Percentiles rank a stretch among this genome's conserved stretches.
Evolutionary conservation across 2,888 invertebrate species (phyloP).

Genomic region (Zootermopsis nevadensis): DNA sequence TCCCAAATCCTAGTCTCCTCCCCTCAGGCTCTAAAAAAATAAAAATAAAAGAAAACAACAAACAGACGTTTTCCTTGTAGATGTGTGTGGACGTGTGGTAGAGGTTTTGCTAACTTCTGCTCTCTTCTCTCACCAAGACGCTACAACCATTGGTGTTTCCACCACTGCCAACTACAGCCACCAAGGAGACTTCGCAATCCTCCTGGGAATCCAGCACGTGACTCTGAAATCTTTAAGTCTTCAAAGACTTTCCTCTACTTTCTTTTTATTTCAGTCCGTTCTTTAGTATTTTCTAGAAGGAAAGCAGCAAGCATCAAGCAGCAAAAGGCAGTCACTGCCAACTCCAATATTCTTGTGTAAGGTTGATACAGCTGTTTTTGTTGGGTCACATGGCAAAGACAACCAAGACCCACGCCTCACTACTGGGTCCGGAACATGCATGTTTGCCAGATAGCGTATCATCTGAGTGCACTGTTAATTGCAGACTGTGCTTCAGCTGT

Average conservation of each 20-base stretch:
- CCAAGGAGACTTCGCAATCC: conserved; percentile 36
- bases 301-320: not conserved
- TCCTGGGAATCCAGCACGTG: conserved; percentile 39
- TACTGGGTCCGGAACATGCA: too few relatives aligned
- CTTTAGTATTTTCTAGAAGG: not conserved
- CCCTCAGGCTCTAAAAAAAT: not conserved
- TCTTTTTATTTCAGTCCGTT: not conserved
- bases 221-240: conserved; percentile 24
- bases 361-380: too few relatives aligned
- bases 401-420: too few relatives aligned
- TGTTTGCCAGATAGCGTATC: too few relatives aligned
- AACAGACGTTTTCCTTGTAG: conserved; percentile 8
- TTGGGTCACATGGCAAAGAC: too few relatives aligned
- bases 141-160: not conserved
- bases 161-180: not conserved
- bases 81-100: conserved; percentile 6
- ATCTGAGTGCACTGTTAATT: too few relatives aligned
- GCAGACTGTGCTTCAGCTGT: too few relatives aligned
- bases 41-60: not conserved
- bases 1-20: not conserved
- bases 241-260: not conserved
- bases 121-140: conserved; percentile 8
- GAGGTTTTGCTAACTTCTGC: conserved; percentile 42
- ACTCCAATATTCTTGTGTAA: too few relatives aligned
- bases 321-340: not conserved